Percentiles rank a stretch among this genome's conserved stretches.
These are phyloP conservation scores for Monomorium pharaonis DNA, from an alignment of 1,140 invertebrate species.

Conservation along the genomic window DNA sequence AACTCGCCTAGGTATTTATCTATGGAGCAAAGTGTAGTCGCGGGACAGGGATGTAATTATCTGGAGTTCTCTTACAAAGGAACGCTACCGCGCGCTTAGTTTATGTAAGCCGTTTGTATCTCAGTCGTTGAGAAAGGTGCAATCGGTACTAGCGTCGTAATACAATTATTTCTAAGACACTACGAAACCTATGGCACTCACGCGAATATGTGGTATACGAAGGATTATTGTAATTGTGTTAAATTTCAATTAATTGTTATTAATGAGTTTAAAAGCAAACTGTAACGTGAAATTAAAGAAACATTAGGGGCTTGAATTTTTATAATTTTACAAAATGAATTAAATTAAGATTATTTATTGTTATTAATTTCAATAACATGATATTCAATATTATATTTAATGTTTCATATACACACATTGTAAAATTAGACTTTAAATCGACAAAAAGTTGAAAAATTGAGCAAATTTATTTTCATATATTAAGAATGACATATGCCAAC, in stretches of 20 bases:
- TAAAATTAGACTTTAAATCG: not conserved
- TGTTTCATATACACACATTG: not conserved
- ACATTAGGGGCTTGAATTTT: not conserved
- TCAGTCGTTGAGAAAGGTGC: not conserved
- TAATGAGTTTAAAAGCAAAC: not conserved
- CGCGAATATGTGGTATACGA: not conserved
- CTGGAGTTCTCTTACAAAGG: slow-evolving; percentile 56
- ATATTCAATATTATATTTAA: not conserved
- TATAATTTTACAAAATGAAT: not conserved
- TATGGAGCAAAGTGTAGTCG: slow-evolving; percentile 43
- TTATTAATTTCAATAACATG: not conserved
- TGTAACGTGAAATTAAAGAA: not conserved
- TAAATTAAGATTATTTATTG: not conserved
- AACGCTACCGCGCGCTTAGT: not conserved
- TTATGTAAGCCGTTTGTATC: slow-evolving; percentile 21
- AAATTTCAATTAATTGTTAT: not conserved
- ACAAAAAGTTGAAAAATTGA: not conserved
- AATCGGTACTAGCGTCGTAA: slow-evolving; percentile 15
- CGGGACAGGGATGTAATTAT: slow-evolving; percentile 64
- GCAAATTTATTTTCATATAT: not conserved
- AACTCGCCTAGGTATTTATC: slow-evolving; percentile 59
- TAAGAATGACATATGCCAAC: not conserved
- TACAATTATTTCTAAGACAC: slow-evolving; percentile 23
- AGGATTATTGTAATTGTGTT: not conserved
- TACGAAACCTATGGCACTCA: not conserved